Evolutionary conservation across 2,888 invertebrate genomes (phyloP).

Genomic region (Acrobasis suavella): DNA sequence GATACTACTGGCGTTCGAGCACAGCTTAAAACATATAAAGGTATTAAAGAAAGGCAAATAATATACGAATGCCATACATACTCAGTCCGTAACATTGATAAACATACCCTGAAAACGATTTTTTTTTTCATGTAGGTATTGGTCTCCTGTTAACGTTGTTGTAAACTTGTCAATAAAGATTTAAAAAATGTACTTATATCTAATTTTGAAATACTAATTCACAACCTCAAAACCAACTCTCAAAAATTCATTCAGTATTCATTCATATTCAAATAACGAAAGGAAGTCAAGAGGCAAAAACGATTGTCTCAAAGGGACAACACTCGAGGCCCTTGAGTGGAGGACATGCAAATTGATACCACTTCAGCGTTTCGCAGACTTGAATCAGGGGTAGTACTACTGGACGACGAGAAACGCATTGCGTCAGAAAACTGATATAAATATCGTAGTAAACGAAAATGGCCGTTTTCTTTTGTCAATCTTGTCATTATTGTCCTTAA

Average conservation of each 20-base stretch:
- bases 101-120: too few species aligned
- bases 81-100: too few species aligned
- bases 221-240: neutral
- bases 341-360: conserved; percentile 75
- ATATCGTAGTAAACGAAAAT: too few species aligned
- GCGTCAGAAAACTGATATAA: neutral
- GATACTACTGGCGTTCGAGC: too few species aligned
- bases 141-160: too few species aligned
- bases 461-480: too few species aligned
- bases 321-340: conserved; percentile 57
- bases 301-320: conserved; percentile 71
- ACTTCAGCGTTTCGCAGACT: conserved; percentile 58
- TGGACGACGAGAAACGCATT: neutral
- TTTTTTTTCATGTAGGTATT: too few species aligned
- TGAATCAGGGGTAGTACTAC: neutral
- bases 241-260: conserved; percentile 18
- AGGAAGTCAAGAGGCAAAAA: conserved; percentile 57
- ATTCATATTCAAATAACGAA: conserved; percentile 35
- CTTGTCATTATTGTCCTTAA: too few species aligned
- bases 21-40: too few species aligned
- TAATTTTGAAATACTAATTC: neutral
- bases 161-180: neutral
- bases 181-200: neutral
- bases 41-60: too few species aligned
- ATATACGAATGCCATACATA: too few species aligned